phyloP scores from a whole-genome alignment of 2,797 vertebrate species.

The Luscinia luscinia region DNA sequence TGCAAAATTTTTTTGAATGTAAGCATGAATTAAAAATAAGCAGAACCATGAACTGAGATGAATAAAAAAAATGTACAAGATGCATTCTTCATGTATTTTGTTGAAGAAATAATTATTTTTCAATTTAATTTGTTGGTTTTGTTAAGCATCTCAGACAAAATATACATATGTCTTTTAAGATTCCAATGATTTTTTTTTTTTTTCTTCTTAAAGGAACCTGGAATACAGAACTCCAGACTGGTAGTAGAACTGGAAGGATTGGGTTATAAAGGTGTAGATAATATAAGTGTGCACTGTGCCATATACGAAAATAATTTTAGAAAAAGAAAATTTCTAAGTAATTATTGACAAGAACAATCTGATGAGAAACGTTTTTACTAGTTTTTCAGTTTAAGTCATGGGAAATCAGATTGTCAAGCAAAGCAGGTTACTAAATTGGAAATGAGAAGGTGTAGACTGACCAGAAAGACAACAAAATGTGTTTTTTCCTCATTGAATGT shows the following conservation, averaged over 20 bases:
- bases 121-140: neutral
- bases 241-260: neutral
- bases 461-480: neutral
- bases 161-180: neutral
- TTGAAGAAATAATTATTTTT: neutral
- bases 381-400: neutral
- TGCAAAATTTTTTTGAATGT: neutral
- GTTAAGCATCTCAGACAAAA: neutral
- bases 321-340: neutral
- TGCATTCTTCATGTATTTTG: neutral
- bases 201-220: neutral
- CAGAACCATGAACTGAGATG: neutral
- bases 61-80: neutral
- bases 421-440: neutral
- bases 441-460: neutral
- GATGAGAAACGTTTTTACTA: neutral
- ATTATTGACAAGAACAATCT: neutral
- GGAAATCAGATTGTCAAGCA: neutral
- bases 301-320: neutral
- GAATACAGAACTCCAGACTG: neutral
- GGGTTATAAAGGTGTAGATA: neutral
- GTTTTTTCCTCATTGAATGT: neutral
- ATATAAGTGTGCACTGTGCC: neutral
- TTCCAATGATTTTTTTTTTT: fast-evolving
- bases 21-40: neutral